phyloP scores from a whole-genome alignment of 35 echinoderm and acorn worm genomes.

The Chiridota heheva region DNA sequence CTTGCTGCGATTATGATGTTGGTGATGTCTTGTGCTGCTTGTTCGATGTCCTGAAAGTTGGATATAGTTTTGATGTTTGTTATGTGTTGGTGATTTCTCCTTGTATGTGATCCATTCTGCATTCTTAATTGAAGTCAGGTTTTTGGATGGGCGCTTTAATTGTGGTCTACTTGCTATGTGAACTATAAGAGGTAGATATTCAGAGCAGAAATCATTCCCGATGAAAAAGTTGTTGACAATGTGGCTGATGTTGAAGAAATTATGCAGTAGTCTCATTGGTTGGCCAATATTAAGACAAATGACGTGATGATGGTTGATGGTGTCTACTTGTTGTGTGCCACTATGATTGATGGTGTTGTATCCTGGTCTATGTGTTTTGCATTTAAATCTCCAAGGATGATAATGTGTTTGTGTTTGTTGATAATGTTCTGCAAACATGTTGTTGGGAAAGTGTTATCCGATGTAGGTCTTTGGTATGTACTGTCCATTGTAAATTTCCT shows the following conservation, averaged over 20 bases:
- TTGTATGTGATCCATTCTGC: constrained; percentile 6
- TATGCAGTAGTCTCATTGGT: constrained; percentile 26
- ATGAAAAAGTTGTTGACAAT: neutral
- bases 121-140: neutral
- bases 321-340: neutral
- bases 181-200: neutral
- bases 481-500: neutral
- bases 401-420: neutral
- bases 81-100: neutral
- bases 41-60: neutral
- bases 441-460: neutral
- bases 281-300: constrained; percentile 14
- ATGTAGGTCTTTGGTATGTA: neutral
- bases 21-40: neutral
- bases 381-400: constrained; percentile 31
- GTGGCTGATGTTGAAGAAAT: neutral
- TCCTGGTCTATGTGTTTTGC: neutral
- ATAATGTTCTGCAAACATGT: neutral
- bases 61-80: no score
- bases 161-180: neutral
- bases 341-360: neutral
- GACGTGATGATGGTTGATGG: neutral
- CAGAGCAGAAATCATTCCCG: constrained; percentile 2
- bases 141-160: neutral
- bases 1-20: neutral